Evolutionary conservation across 2,888 invertebrate genomes (phyloP), one percentile per base, ranked within the genome.

Genomic region (Synergus japonicus): DNA sequence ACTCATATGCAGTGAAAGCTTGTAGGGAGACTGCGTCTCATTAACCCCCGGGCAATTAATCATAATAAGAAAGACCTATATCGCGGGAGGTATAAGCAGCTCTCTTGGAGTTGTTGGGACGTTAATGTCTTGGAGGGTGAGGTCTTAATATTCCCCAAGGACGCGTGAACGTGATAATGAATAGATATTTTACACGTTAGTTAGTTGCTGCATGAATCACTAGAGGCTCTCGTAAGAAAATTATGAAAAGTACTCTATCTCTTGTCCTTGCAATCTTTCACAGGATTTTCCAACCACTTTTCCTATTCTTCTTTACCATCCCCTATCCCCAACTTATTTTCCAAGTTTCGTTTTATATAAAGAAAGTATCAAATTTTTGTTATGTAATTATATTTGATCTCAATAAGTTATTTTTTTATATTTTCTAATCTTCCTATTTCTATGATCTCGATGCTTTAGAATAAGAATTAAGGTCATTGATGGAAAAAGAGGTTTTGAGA

Each of bases 11-110:
- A 10, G 13, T n/a, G 37, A 10, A 37, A 73, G 37, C 44, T 43
- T 66, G 18, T 54, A 73, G 41, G n/a, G 49, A 54, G n/a, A 54
- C 54, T 54, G n/a, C 37, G 54, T 15, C 73, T 73, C 54, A 73
- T 73, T 73, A 73, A 54, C 49, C 44, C n/a, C 49, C n/a, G 5
- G 10, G 73, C 37, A 58, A 73, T 73, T 73, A 73, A 54, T 73
- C 73, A 73, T 73, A 73, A 73, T 73, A 73, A 54, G 18, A 73
- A 58, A 73, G 54, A 73, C 73, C 49, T 37, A 73, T 73, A 54
- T n/a, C n/a, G 73, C n/a, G 37, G 8, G 49, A 18, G 73, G 12
- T 54, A 54, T 54, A 54, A 73, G 54, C 41, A 73, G 37, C 54
- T 49, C 66, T 67, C 29, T 63, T 63, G 29, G 54, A 73, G 73